These are phyloP conservation scores for Chloromyia formosa DNA, from an alignment of 2,888 invertebrate genomes.

Conservation along the genomic window DNA sequence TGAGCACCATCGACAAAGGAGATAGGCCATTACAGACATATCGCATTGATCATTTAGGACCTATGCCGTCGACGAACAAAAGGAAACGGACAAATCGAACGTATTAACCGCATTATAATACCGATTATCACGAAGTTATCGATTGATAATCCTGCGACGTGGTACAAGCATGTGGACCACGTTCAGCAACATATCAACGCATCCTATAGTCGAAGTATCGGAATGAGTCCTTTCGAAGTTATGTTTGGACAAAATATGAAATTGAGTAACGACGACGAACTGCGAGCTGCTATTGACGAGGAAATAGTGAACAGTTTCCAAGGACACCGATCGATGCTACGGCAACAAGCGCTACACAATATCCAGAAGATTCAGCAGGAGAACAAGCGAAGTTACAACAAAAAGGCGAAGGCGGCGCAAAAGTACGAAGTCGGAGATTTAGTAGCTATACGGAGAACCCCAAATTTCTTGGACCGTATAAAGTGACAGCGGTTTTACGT, in stretches of 20 bases:
- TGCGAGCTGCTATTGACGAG: conserved; percentile 6
- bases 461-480: conserved; percentile 59
- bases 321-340: background rate
- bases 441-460: conserved; percentile 56
- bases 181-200: conserved; percentile 49
- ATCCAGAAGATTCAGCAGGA: conserved; percentile 48
- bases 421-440: conserved; percentile 50
- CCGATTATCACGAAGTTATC: conserved; percentile 56
- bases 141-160: conserved; percentile 54
- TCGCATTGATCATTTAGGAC: conserved; percentile 24
- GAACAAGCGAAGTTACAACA: conserved; percentile 47
- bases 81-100: background rate
- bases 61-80: conserved; percentile 26
- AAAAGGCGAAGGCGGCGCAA: conserved; percentile 42
- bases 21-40: conserved; percentile 24
- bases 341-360: background rate
- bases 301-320: conserved; percentile 15
- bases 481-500: conserved; percentile 42
- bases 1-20: conserved; percentile 24
- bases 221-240: conserved; percentile 31
- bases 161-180: conserved; percentile 52
- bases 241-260: conserved; percentile 27
- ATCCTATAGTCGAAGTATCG: conserved; percentile 6
- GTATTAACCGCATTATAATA: conserved; percentile 50
- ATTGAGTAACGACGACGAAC: conserved; percentile 1